Evolutionary conservation across 1,140 invertebrate species (phyloP).

Genomic region (Cepaea nemoralis): DNA sequence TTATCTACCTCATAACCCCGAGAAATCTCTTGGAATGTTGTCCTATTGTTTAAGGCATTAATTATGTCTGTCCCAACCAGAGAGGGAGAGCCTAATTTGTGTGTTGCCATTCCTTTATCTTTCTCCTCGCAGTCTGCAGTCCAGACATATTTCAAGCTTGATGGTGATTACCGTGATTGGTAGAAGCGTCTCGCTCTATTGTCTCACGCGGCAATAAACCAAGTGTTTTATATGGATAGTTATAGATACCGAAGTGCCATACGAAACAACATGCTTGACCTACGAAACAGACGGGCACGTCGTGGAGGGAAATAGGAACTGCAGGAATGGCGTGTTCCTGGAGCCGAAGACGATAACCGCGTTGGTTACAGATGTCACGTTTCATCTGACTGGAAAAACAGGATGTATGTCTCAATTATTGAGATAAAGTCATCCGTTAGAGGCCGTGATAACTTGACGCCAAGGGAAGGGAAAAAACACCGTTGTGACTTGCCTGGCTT

Average conservation of each 20-base stretch:
- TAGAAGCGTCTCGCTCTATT: background rate
- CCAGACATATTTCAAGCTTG: background rate
- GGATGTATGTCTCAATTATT: slow-evolving; percentile 7
- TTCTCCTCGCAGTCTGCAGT: background rate
- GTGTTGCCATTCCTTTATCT: background rate
- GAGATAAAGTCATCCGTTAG: slow-evolving; percentile 4
- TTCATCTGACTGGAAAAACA: background rate
- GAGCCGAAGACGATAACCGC: background rate
- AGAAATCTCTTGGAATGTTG: background rate
- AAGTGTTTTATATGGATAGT: background rate
- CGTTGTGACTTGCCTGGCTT: background rate
- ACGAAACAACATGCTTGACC: background rate
- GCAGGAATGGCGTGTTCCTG: background rate
- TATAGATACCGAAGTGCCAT: background rate
- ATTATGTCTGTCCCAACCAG: background rate
- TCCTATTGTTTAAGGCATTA: background rate
- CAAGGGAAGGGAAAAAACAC: too few species aligned
- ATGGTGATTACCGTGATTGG: background rate
- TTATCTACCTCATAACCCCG: too few species aligned
- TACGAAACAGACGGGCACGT: background rate
- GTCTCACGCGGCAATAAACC: background rate
- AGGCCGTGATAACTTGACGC: background rate
- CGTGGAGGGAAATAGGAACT: background rate
- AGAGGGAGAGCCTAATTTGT: background rate
- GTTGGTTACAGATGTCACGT: slow-evolving; percentile 7